Conservation (phyloP, 2,113 vertebrate genomes). For the Callipepla squamata region DNA sequence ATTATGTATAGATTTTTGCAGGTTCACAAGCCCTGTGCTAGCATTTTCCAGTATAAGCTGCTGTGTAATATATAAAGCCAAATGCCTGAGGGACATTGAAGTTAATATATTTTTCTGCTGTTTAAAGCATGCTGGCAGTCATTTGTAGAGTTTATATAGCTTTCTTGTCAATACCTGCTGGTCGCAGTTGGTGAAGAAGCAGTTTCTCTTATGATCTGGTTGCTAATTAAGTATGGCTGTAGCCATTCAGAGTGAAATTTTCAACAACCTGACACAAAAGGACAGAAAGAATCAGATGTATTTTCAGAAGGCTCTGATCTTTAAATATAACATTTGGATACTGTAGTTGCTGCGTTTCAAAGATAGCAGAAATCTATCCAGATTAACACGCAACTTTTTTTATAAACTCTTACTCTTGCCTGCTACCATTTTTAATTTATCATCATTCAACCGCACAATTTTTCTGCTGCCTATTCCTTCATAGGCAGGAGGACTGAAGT, state of each 20-base stretch:
- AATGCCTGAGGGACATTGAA: slow-evolving; percentile 18
- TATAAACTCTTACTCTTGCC: neutral
- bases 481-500: neutral
- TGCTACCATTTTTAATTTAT: neutral
- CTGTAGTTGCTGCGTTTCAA: neutral
- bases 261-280: slow-evolving; percentile 13
- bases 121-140: slow-evolving; percentile 52
- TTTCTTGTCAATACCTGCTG: slow-evolving; percentile 72
- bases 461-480: neutral
- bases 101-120: slow-evolving; percentile 49
- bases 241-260: slow-evolving; percentile 33
- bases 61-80: slow-evolving; percentile 44
- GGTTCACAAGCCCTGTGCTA: slow-evolving; percentile 22
- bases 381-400: slow-evolving; percentile 44
- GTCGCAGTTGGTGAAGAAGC: slow-evolving; percentile 77
- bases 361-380: neutral
- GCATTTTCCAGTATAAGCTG: slow-evolving; percentile 48
- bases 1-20: slow-evolving; percentile 54
- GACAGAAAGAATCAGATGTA: neutral
- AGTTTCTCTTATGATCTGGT: slow-evolving; percentile 75
- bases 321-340: slow-evolving; percentile 13
- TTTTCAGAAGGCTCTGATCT: neutral
- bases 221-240: slow-evolving; percentile 61
- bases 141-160: slow-evolving; percentile 52
- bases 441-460: neutral